Evolutionary conservation across 1,140 invertebrate species (phyloP), one percentile per base, ranked within the genome.

Genomic region (Ctenoplectra terminalis): DNA sequence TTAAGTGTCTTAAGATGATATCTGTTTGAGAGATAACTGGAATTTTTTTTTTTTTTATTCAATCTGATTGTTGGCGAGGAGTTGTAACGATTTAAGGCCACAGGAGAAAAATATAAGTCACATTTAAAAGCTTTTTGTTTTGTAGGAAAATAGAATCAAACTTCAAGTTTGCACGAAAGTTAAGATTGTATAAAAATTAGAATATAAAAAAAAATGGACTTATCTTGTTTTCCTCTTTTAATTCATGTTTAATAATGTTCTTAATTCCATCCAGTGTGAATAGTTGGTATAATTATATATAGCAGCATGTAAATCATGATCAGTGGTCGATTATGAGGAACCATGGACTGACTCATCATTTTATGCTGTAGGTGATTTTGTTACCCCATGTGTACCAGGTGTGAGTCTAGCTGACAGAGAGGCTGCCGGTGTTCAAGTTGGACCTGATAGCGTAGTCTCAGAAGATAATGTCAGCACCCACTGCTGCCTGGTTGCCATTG

Each of bases 401-500:
- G 91, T 93, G 92, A 92, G 92, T 71, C 90, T 93, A 93, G 90
- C 89, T 85, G 93, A 93, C 83, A 92, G 92, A 70, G 89, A 88
- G 8, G 46, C 84, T 43, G 77, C 93, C 87, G 94, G 89, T n/a
- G 97, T 97, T 89, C 97, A 97, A 94, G 96, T 98, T 94, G 90
- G 91, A 48, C 89, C 91, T 9, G 98, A 99, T 75, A 95, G 95
- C 66, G 96, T 97, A 20, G 95, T 96, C 8, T 96, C 97, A 71
- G 98, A 98, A 61, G 97, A 98, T 76, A 95, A 94, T 77, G 87
- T 85, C 1, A 95, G 96, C 43, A 97, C 97, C 37, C 98, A 99
- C 93, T 99, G 98, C 93, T 99, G 99, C 93, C 95, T 99, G 58
- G 99, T 99, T 29, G 99, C 98, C 73, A 99, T 99, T 91, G 99